Evolutionary conservation across 2,888 invertebrate species (phyloP).

Genomic region (Orthosia gracilis): DNA sequence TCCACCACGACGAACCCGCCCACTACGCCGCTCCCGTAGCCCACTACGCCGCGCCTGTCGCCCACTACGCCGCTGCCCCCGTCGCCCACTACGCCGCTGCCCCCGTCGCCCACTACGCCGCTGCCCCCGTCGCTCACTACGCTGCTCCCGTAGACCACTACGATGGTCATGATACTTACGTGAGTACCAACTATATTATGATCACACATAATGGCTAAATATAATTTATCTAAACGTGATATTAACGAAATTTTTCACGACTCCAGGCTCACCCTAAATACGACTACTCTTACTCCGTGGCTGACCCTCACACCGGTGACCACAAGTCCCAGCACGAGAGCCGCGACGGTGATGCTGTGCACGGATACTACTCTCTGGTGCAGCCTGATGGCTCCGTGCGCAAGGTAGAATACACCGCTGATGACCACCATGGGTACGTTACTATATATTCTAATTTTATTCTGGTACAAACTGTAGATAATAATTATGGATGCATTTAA

Average conservation of each 20-base stretch:
- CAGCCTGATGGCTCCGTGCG: conserved; percentile 84
- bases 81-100: conserved; percentile 67
- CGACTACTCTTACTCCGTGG: conserved; percentile 89
- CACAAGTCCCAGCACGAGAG: conserved; percentile 90
- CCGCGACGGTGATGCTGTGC: conserved; percentile 90
- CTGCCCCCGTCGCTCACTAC: conserved; percentile 54
- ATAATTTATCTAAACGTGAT: neutral
- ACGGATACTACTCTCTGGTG: conserved; percentile 91
- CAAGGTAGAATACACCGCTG: conserved; percentile 85
- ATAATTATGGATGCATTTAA: no score
- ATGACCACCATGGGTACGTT: conserved; percentile 72
- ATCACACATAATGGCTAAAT: neutral
- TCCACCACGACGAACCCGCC: conserved; percentile 64
- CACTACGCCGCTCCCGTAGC: conserved; percentile 66
- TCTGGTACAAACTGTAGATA: no score
- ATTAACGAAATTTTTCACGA: neutral
- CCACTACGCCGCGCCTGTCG: conserved; percentile 55
- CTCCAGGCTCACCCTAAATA: conserved; percentile 83
- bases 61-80: conserved; percentile 67
- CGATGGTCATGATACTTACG: conserved; percentile 72
- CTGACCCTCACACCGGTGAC: conserved; percentile 91
- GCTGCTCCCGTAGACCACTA: conserved; percentile 66
- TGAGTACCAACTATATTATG: conserved; percentile 47
- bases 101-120: conserved; percentile 64
- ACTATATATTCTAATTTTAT: neutral